Evolutionary conservation across 2,888 invertebrate genomes (phyloP).

Genomic region (Agrochola lota): DNA sequence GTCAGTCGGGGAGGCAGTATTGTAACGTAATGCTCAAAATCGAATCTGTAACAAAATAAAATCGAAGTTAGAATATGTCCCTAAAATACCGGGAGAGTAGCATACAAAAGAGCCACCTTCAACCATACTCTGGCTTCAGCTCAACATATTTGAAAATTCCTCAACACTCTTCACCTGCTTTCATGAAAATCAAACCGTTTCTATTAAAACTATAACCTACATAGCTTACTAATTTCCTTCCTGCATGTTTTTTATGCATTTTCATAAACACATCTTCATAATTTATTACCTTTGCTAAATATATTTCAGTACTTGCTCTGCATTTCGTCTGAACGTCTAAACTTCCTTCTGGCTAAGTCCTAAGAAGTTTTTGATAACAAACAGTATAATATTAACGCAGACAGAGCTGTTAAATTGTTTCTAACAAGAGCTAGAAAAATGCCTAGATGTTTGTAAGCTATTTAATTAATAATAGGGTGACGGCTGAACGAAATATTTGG

Average conservation of each 20-base stretch:
- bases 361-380: constrained; percentile 57
- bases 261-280: constrained; percentile 40
- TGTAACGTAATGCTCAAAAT: no score
- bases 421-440: constrained; percentile 28
- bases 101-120: constrained; percentile 10
- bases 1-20: no score
- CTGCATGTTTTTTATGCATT: constrained; percentile 41
- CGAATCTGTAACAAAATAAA: no score
- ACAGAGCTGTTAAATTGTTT: constrained; percentile 28
- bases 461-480: constrained; percentile 8
- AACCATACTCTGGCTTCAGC: not conserved
- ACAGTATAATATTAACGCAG: constrained; percentile 38
- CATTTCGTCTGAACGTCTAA: constrained; percentile 61
- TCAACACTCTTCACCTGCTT: constrained; percentile 7
- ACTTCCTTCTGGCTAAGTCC: constrained; percentile 59
- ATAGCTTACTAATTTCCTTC: constrained; percentile 6
- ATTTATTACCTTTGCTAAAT: constrained; percentile 49
- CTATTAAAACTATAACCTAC: not conserved
- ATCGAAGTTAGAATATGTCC: no score
- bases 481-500: constrained; percentile 10
- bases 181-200: constrained; percentile 2
- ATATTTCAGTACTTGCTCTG: constrained; percentile 62
- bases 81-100: constrained; percentile 20
- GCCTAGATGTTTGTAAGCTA: not conserved
- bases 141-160: not conserved